Conservation (phyloP, 2,797 vertebrate genomes). For the Gallinago nigripennis region DNA sequence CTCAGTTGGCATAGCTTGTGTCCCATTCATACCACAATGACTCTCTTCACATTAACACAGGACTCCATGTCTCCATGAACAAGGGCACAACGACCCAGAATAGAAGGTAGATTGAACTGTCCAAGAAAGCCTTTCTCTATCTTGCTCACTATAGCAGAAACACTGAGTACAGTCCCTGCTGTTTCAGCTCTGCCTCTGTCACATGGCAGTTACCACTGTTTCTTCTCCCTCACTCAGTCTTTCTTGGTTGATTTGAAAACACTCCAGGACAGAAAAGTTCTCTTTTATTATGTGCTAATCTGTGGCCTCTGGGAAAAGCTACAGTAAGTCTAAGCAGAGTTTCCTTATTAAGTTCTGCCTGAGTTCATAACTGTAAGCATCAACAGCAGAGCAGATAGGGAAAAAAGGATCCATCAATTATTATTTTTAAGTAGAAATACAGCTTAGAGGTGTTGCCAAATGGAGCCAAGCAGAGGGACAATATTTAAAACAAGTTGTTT, state of each 20-base stretch:
- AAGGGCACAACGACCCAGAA: neutral
- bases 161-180: neutral
- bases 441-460: neutral
- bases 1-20: neutral
- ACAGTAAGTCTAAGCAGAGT: neutral
- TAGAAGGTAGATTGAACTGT: neutral
- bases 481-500: neutral
- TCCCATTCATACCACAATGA: neutral
- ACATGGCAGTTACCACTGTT: neutral
- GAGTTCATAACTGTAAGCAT: neutral
- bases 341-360: neutral
- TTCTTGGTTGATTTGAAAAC: neutral
- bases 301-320: neutral
- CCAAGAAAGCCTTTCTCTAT: neutral
- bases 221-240: neutral
- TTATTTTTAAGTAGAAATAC: neutral
- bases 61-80: neutral
- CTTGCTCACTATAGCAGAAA: neutral
- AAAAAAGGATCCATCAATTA: neutral
- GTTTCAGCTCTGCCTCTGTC: neutral
- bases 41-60: neutral
- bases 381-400: neutral
- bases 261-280: neutral
- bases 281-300: neutral
- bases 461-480: neutral